phyloP scores from a whole-genome alignment of 2,113 vertebrate species.

The Dicaeum eximium region DNA sequence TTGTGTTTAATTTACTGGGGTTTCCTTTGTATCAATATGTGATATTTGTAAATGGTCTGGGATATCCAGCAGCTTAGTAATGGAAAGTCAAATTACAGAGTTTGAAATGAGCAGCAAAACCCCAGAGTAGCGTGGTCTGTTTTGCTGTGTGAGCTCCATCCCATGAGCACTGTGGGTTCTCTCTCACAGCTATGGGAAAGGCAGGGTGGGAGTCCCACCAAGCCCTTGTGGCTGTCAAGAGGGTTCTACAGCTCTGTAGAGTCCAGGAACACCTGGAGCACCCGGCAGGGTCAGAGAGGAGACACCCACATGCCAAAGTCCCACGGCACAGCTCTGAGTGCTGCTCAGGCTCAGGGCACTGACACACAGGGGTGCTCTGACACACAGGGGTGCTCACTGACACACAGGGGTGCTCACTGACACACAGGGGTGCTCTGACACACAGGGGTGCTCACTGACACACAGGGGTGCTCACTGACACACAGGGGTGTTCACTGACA shows the following conservation, averaged over 20 bases:
- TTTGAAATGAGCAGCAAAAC: background rate
- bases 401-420: no score
- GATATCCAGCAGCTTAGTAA: background rate
- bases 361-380: background rate
- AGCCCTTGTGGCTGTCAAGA: background rate
- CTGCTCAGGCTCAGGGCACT: background rate
- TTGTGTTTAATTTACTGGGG: background rate
- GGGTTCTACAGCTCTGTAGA: background rate
- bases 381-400: background rate
- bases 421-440: background rate
- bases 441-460: background rate
- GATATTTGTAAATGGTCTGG: background rate
- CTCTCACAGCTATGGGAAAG: background rate
- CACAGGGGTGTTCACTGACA: background rate
- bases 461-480: background rate
- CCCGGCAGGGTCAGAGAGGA: background rate
- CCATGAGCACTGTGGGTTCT: background rate
- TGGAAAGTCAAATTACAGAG: background rate
- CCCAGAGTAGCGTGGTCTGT: background rate
- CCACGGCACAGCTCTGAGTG: background rate
- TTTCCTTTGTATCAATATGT: background rate
- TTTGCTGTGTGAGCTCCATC: background rate
- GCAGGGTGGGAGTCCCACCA: background rate
- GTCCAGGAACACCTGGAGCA: background rate
- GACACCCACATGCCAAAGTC: background rate